Evolutionary conservation across 2,113 vertebrate species (phyloP).

Genomic region (Bagarius yarrelli): DNA sequence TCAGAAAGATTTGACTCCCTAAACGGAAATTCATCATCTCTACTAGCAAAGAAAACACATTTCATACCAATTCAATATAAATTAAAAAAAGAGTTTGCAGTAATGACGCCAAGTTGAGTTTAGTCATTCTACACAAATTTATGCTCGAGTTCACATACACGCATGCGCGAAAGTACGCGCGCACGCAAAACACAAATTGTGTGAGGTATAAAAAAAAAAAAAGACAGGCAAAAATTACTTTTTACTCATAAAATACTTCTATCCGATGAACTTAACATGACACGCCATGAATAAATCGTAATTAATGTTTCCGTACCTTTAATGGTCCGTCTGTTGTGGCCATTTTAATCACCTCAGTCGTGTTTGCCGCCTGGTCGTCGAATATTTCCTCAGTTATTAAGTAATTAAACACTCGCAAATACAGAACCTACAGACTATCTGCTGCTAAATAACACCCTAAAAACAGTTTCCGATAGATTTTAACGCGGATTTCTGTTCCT

Average conservation of each 20-base stretch:
- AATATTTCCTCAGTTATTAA: neutral
- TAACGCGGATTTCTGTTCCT: neutral
- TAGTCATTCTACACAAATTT: neutral
- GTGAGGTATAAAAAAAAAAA: neutral
- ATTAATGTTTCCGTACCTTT: slow-evolving; percentile 63
- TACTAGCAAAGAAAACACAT: neutral
- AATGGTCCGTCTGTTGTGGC: slow-evolving; percentile 59
- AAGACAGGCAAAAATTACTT: neutral
- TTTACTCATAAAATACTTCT: neutral
- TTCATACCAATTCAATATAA: neutral
- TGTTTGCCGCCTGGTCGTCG: too few species aligned
- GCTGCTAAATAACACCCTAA: too few species aligned
- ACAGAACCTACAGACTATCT: too few species aligned
- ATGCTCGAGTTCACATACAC: neutral
- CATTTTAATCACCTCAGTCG: slow-evolving; percentile 52
- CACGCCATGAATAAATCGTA: neutral
- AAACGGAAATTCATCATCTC: too few species aligned
- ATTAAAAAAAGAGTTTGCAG: neutral
- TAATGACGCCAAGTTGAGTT: neutral
- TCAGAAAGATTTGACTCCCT: too few species aligned
- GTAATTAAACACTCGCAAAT: neutral
- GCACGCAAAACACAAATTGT: too few species aligned
- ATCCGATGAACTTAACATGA: neutral
- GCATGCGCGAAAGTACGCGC: too few species aligned
- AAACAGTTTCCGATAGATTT: neutral